Evolutionary conservation across 1,140 invertebrate genomes (phyloP), one percentile per base, ranked within the genome.

Genomic region (Diploscapter pachys): DNA sequence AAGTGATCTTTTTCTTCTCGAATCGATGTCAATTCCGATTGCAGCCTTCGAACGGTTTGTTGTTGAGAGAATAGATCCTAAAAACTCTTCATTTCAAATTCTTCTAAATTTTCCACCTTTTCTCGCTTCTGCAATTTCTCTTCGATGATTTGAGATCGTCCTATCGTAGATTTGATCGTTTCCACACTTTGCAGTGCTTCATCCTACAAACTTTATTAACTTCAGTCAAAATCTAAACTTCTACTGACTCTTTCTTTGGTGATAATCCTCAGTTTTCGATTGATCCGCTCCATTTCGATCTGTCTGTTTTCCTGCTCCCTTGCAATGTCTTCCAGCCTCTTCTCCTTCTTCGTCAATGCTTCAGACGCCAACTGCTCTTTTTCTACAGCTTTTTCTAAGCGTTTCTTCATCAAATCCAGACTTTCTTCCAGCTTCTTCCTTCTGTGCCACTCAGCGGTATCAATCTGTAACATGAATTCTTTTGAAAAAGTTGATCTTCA

Each of bases 271-370:
- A 68, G 6, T 68, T 2, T 52, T 8, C 51, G 53, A 48, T 54
- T 68, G 9, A 68, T 8, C 66, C 51, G 6, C 11, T 51, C 66
- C 50, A 68, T 51, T 48, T 68, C 66, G 11, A n/a, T 68, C 48
- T 54, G 48, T 52, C 51, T 68, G 49, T 68, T 54, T 55, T 48
- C 9, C 5, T 13, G 52, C 51, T 68, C 66, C 6, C 11, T 55
- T 31, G 13, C 9, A 52, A 68, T 5, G 11, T 68, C 66, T 48
- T 68, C 66, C 66, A 68, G 66, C 57, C 66, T 68, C 66, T 68
- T 68, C 66, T 68, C 66, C 51, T 55, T 68, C 50, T 48, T 51
- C 9, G 48, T 11, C 2, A 68, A 55, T 48, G n/a, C 9, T n/a
- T 68, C 52, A 52, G 8, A 13, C 5, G 52, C 49, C 8, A n/a